Conservation (phyloP, 2,797 vertebrate genomes). For the Pelochelys cantorii region DNA sequence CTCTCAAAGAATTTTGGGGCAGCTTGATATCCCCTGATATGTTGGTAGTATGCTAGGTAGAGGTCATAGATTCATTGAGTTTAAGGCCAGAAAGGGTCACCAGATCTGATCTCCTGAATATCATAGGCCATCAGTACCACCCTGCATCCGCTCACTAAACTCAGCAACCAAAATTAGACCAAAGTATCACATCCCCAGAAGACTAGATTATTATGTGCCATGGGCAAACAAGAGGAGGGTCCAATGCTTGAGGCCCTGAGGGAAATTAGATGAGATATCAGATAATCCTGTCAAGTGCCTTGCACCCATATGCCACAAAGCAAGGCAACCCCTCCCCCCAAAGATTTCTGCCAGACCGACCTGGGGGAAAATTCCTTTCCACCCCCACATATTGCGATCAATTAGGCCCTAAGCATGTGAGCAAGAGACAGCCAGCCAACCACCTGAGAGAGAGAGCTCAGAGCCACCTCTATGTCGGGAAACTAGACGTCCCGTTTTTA, state of each 20-base stretch:
- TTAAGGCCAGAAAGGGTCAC: background rate
- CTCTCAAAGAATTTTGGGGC: background rate
- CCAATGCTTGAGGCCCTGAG: background rate
- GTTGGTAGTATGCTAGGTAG: background rate
- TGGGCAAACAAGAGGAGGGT: background rate
- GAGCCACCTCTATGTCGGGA: too few species aligned
- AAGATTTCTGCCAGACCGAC: background rate
- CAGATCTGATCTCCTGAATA: background rate
- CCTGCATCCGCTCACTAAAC: background rate
- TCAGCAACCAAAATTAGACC: background rate
- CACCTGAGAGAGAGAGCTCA: background rate
- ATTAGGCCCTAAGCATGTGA: background rate
- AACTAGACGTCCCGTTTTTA: too few species aligned
- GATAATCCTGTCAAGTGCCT: background rate
- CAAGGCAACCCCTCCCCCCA: background rate
- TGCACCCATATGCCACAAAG: background rate
- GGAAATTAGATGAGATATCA: background rate
- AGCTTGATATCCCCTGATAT: fast-evolving
- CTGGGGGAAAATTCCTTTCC: background rate
- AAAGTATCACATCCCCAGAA: background rate
- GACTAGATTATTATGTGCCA: background rate
- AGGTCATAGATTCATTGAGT: background rate
- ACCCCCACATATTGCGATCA: background rate
- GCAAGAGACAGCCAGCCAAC: background rate
- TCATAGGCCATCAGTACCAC: background rate